Conservation (phyloP, 2,113 vertebrate genomes). For the Gobio gobio region DNA sequence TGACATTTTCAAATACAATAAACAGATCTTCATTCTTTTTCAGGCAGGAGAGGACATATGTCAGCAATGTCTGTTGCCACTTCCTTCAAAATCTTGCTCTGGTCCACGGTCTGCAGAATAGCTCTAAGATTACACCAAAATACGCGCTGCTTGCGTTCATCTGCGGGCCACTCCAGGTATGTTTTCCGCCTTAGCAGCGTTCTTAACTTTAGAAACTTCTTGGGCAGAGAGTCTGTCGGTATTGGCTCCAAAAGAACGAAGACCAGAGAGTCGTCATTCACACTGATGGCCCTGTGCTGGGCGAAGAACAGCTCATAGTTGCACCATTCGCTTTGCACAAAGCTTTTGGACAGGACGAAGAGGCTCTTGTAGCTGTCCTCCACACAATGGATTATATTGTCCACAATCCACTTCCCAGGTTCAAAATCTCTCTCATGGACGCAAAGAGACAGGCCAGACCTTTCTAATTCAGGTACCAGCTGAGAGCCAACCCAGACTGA, state of each 20-base stretch:
- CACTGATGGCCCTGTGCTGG: constrained; percentile 67
- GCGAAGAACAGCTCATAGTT: constrained; percentile 76
- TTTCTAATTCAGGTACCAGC: constrained; percentile 66
- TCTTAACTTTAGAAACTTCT: constrained; percentile 70
- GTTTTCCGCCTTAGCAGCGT: constrained; percentile 72
- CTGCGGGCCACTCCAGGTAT: constrained; percentile 84
- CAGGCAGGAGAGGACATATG: constrained; percentile 39
- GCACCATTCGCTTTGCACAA: constrained; percentile 74
- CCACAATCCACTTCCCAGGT: constrained; percentile 73
- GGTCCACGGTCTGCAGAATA: constrained; percentile 66
- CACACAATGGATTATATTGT: constrained; percentile 74
- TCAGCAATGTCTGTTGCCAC: constrained; percentile 59
- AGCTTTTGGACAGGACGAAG: constrained; percentile 73
- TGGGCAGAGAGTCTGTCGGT: constrained; percentile 66
- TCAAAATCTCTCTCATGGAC: constrained; percentile 73
- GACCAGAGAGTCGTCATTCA: constrained; percentile 68
- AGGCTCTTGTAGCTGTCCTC: constrained; percentile 73
- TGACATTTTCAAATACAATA: too few relatives aligned
- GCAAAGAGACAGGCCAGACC: constrained; percentile 64
- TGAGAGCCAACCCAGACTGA: constrained; percentile 64
- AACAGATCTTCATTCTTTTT: background rate
- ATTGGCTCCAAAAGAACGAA: constrained; percentile 74
- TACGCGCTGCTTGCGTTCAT: constrained; percentile 79
- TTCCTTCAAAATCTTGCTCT: constrained; percentile 63
- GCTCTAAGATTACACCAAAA: constrained; percentile 84